Evolutionary conservation across 1,140 invertebrate species (phyloP), one percentile per base, ranked within the genome.

Genomic region (Melitaea cinxia): DNA sequence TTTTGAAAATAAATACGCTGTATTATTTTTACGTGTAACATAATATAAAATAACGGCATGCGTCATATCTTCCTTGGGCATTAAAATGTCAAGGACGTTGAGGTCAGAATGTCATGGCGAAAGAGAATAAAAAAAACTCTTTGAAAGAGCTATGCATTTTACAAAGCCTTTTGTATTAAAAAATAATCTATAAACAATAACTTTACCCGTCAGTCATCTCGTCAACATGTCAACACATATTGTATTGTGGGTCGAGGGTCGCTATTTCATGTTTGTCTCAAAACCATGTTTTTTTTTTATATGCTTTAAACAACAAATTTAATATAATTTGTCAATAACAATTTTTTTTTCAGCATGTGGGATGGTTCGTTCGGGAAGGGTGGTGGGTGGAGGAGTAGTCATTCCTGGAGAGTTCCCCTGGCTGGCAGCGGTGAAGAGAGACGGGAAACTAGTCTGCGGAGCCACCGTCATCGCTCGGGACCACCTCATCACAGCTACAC

Each of bases 401-500:
- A 59, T 70, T 1, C 81, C 80, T 6, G 89, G 89, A 4, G 88
- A 89, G 59, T 86, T 91, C 21, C 91, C 91, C 0, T 92, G 91
- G 91, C 74, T 92, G 50, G 89, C 81, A 0, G 89, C 89, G 1
- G 74, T 92, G 14, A 82, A 78, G 52, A 70, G 80, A 14, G 87
- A 86, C 52, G 82, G 85, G 0, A 82, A 80, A 19, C 75, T 90
- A 9, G 82, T 91, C 47, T 92, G 91, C 53, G 91, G 91, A 7
- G 87, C 91, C 50, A 89, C 91, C 0, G 82, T 92, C 7, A 75
- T 92, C 17, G 86, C 91, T 4, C 62, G 63, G 3, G 85, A 90
- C 58, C 91, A 92, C 42, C 78, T 92, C 37, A 83, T 92, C 47
- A 91, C 91, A 6, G 91, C 91, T 4, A 88, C 91, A 14, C 91